Evolutionary conservation across 2,113 vertebrate genomes (phyloP), one percentile per base, ranked within the genome.

Genomic region (Boleophthalmus pectinirostris): DNA sequence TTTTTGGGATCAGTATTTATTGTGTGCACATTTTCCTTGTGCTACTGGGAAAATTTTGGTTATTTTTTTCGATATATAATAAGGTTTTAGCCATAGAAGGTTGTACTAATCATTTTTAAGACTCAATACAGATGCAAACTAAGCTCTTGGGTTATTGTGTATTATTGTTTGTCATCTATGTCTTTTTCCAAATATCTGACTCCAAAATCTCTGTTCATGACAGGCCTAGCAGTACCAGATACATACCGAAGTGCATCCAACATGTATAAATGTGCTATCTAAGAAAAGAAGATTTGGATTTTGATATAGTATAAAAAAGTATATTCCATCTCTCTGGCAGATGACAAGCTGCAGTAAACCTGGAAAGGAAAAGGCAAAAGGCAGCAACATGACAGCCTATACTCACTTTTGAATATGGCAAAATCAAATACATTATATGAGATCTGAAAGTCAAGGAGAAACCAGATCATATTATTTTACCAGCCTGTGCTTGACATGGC

Each of bases 401-500:
- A 64, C 15, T 20, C 35, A 64, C 18, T 64, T 64, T 43, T 43
- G 61, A 10, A n/a, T 64, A 21, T 64, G 61, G 20, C 10, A 20
- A 64, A 64, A 64, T 21, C 33, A 5, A 43, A 64, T 64, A 64
- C 20, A 64, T 43, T 64, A 43, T 21, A 64, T 20, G 12, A 20
- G 61, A 43, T n/a, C n/a, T 38, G 9, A 38, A 64, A 38, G 61
- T 64, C 29, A 64, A 64, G 20, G 20, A n/a, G 20, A 43, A 64
- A 43, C 11, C 8, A 12, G 16, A 38, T 64, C 35, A 21, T 64
- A 66, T 66, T n/a, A 38, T 66, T 66, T 46, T 23, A 38, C 38
- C 61, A 64, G 61, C 3, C 18, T n/a, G 61, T 64, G 61, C 33
- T 64, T 64, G 29, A 64, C 61, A 47, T 14, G 65, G 13, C 43